Evolutionary conservation across 2,113 vertebrate species (phyloP).

Genomic region (Argyrosomus japonicus): DNA sequence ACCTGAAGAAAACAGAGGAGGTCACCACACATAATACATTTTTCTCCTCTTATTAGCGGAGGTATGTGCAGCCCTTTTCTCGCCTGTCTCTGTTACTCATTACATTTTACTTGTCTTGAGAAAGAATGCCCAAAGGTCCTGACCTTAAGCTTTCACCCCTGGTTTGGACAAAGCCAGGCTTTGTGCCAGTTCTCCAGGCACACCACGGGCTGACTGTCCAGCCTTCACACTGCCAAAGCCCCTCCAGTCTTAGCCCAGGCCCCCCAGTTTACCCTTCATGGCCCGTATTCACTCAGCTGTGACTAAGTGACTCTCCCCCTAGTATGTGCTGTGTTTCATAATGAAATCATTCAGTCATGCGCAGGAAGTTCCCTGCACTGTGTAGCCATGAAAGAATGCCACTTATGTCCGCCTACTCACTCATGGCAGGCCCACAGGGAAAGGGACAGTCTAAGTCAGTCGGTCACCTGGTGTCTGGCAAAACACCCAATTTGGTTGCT

Average conservation of each 20-base stretch:
- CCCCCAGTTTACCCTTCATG: slow-evolving; percentile 68
- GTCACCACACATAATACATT: background rate
- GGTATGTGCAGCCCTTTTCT: slow-evolving; percentile 20
- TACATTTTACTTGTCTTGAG: slow-evolving; percentile 53
- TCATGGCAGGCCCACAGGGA: slow-evolving; percentile 41
- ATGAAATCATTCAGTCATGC: slow-evolving; percentile 81
- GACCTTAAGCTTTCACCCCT: slow-evolving; percentile 45
- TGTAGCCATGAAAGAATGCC: slow-evolving; percentile 74
- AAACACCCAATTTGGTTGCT: slow-evolving; percentile 6
- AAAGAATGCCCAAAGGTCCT: slow-evolving; percentile 53
- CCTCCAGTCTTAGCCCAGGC: slow-evolving; percentile 54
- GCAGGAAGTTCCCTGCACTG: slow-evolving; percentile 71
- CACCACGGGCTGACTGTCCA: slow-evolving; percentile 51
- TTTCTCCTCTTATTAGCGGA: slow-evolving; percentile 19
- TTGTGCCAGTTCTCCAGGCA: slow-evolving; percentile 67
- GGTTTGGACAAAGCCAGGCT: slow-evolving; percentile 61
- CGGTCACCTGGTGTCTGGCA: slow-evolving; percentile 44
- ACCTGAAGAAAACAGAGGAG: slow-evolving; percentile 9
- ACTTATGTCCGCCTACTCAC: slow-evolving; percentile 58
- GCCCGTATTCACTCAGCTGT: slow-evolving; percentile 73
- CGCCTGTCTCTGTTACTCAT: slow-evolving; percentile 36
- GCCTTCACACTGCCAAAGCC: slow-evolving; percentile 46
- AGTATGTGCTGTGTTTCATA: slow-evolving; percentile 77
- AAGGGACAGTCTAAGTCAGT: slow-evolving; percentile 23
- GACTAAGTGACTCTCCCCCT: slow-evolving; percentile 78